A percentile compares a stretch with the other conserved stretches of the same genome.
These are phyloP conservation scores for Bradypodion ventrale DNA, from an alignment of 2,797 vertebrate genomes.

Conservation along the genomic window DNA sequence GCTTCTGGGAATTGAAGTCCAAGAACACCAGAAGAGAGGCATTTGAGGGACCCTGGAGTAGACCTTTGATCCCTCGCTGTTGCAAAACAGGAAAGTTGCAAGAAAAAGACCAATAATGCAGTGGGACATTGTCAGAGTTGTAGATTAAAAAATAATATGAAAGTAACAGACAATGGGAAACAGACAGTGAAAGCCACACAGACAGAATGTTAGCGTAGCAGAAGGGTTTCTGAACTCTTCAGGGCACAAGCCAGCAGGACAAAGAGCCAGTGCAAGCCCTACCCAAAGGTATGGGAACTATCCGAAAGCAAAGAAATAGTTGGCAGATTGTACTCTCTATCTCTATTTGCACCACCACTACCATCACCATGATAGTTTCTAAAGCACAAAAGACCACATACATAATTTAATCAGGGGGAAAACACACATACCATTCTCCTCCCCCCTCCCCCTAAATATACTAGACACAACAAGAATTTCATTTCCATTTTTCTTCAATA, in stretches of 20 bases:
- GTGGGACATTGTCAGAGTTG: not conserved
- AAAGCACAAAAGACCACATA: slow-evolving; percentile 43
- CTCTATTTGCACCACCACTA: slow-evolving; percentile 7
- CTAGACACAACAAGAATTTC: slow-evolving; percentile 67
- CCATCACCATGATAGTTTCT: slow-evolving; percentile 27
- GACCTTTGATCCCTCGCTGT: not conserved
- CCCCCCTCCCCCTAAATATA: slow-evolving; percentile 51
- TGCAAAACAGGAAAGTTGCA: not conserved
- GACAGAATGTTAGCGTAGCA: not conserved
- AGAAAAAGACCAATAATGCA: not conserved
- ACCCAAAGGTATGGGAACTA: not conserved
- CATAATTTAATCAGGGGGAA: slow-evolving; percentile 35
- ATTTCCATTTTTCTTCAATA: slow-evolving; percentile 70
- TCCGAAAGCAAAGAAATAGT: not conserved
- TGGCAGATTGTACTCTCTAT: not conserved
- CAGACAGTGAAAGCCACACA: not conserved
- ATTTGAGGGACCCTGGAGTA: no score
- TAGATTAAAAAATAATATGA: not conserved
- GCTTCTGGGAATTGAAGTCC: no score
- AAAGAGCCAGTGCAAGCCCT: no score
- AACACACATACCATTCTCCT: slow-evolving; percentile 31
- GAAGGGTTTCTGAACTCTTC: slow-evolving; percentile 15
- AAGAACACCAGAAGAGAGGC: no score
- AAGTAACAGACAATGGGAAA: slow-evolving; percentile 14
- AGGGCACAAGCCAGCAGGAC: not conserved